A percentile compares a stretch with the other conserved stretches of the same genome.
These are phyloP conservation scores for Drosophila antonietae DNA, from an alignment of 2,888 invertebrate genomes.

Conservation along the genomic window DNA sequence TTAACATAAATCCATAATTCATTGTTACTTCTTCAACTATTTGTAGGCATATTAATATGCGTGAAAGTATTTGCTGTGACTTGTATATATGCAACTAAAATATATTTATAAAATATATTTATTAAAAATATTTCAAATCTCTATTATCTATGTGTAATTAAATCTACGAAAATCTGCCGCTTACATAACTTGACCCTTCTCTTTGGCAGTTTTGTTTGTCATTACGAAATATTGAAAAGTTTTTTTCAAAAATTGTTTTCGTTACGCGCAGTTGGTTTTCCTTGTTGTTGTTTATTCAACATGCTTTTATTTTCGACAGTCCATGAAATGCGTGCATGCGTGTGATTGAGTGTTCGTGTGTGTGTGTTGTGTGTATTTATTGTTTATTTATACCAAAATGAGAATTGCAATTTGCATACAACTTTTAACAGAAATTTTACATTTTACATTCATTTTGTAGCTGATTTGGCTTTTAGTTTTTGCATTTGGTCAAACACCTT, in stretches of 20 bases:
- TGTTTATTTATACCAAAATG: conserved; percentile 30
- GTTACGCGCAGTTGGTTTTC: conserved; percentile 18
- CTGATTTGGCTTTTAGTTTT: background rate
- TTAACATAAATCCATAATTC: background rate
- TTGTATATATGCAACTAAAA: background rate
- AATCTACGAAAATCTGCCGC: background rate
- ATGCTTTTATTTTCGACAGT: conserved; percentile 28
- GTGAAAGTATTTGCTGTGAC: background rate
- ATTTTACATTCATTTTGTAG: conserved; percentile 18
- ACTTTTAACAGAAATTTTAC: conserved; percentile 19
- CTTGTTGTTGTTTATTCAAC: conserved; percentile 34
- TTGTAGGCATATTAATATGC: background rate
- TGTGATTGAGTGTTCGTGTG: background rate
- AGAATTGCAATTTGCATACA: conserved; percentile 51
- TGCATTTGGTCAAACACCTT: conserved; percentile 13
- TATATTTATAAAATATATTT: background rate
- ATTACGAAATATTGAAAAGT: conserved; percentile 10
- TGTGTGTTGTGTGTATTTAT: background rate
- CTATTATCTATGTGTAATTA: background rate
- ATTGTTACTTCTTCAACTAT: background rate
- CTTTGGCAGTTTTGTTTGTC: background rate
- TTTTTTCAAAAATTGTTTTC: conserved; percentile 5
- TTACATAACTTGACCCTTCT: conserved; percentile 37
- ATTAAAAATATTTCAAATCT: too few species aligned
- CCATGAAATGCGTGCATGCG: conserved; percentile 28